Evolutionary conservation across 2,113 vertebrate genomes (phyloP), one percentile per base, ranked within the genome.

Genomic region (Neotragus moschatus): DNA sequence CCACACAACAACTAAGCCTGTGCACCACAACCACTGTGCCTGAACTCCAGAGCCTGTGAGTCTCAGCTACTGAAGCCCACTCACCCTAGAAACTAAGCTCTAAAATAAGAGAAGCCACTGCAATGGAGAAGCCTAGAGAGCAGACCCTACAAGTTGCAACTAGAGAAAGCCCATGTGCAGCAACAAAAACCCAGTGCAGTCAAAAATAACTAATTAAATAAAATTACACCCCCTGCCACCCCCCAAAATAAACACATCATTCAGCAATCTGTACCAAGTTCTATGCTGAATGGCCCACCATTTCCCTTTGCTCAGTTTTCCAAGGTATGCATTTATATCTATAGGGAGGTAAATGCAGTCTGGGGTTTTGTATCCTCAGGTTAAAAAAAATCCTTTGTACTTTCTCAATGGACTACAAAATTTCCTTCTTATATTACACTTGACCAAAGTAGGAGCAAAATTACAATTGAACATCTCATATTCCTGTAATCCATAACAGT

Each of bases 171-270:
- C 70, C 23, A 26, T 7, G 23, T 43, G 36, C 12, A 75, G 21
- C 70, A 26, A 43, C 23, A 43, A 75, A 75, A 36, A 75, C 70
- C 70, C 70, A 75, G 36, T 26, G 39, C 23, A 43, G 70, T 15
- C 23, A 75, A 26, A 75, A 43, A 15, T 75, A 43, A 43, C 70
- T 14, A 39, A 73, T 23, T 70, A 73, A 43, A 25, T 43, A 43
- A 75, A 43, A 39, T 39, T 23, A 73, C 5, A 6, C 1, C 19
- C n/a, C 10, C 10, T 1, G 0, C 56, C 0, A 0, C 25, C 19
- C 19, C 19, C n/a, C 33, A 3, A 6, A 23, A 73, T 28, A 13
- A 28, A 55, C 33, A 49, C 17, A 45, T 5, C 70, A 10, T 53
- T 23, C 1, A 86, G 14, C 5, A 36, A 5, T 49, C 58, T 43